Base-by-base conservation (phyloP, 1,140 invertebrate species). In the Drosophila setifemur region DNA sequence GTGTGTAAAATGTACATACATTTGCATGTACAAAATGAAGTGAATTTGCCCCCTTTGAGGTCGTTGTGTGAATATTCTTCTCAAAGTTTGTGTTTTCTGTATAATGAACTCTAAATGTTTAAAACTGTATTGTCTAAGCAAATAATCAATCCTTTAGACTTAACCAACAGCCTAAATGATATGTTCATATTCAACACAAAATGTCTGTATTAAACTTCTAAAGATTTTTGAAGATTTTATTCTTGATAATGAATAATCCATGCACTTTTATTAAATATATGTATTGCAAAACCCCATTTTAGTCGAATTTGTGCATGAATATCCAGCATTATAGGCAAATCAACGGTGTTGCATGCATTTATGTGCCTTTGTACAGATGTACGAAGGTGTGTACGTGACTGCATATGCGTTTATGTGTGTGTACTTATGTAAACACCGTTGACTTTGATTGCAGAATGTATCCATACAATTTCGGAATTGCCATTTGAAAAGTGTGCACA, bases 331-430 rank as follows among this genome's bases (percentile, higher is more conserved):
- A n/a, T 33, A 12, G 9, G 23, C 33, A 23, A 61, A 26, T 43
- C n/a, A 42, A 43, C 35, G 25, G 29, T 14, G 8, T 37, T 57
- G 52, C 47, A 19, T 37, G 26, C 19, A 9, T 31, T 3, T 11
- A 25, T 18, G 12, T 29, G 25, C 37, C 6, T 14, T 21, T 40
- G 19, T 42, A 60, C 12, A 42, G 8, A 16, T 37, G 5, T 28
- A 43, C 25, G 39, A 40, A 40, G 18, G 37, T 58, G 57, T 58
- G 37, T 61, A 61, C 57, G 57, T 61, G 57, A 61, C 55, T 60
- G 49, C 48, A 60, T 48, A 29, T 47, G 23, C 26, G 29, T 25
- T 7, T 14, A 19, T 53, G 25, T 53, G 37, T 25, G 11, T 48
- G 31, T 48, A 19, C 25, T 45, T 29, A 61, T 60, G 61, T 61